A percentile compares a stretch with the other conserved stretches of the same genome.
These are phyloP conservation scores for Zenarchopterus dispar DNA, from an alignment of 2,797 vertebrate species.

Conservation along the genomic window DNA sequence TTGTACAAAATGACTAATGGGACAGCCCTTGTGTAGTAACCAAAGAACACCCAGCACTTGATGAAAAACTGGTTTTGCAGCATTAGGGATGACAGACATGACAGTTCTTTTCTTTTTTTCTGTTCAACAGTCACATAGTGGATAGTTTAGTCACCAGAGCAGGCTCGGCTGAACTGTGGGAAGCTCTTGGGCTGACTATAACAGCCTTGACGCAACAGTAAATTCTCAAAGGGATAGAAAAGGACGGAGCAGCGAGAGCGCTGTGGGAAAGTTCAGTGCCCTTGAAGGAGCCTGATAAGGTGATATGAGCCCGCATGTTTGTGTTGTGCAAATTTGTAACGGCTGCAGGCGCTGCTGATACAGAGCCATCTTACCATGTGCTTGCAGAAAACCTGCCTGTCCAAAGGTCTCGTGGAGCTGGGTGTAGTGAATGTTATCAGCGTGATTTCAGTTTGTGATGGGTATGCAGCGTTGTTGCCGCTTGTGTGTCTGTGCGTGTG, in stretches of 20 bases:
- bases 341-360: conserved; percentile 56
- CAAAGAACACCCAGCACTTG: conserved; percentile 17
- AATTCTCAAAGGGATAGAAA: conserved; percentile 41
- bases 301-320: conserved; percentile 64
- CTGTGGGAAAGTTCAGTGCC: conserved; percentile 76
- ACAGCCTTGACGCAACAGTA: conserved; percentile 53
- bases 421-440: conserved; percentile 58
- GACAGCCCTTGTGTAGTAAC: conserved; percentile 18
- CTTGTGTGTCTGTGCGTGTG: neutral
- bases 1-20: conserved; percentile 18
- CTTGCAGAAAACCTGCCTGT: conserved; percentile 52
- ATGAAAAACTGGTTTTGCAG: conserved; percentile 64
- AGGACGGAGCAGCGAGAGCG: conserved; percentile 34
- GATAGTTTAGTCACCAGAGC: conserved; percentile 49
- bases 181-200: conserved; percentile 52
- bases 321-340: conserved; percentile 72
- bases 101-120: conserved; percentile 28
- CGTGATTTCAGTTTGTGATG: conserved; percentile 41
- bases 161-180: conserved; percentile 54
- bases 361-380: conserved; percentile 45
- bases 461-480: too few species aligned
- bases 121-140: conserved; percentile 28
- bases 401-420: conserved; percentile 60
- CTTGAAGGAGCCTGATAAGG: conserved; percentile 76
- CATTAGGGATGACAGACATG: conserved; percentile 33